Base-by-base conservation (phyloP, 2,797 vertebrate genomes). In the Periparus ater region DNA sequence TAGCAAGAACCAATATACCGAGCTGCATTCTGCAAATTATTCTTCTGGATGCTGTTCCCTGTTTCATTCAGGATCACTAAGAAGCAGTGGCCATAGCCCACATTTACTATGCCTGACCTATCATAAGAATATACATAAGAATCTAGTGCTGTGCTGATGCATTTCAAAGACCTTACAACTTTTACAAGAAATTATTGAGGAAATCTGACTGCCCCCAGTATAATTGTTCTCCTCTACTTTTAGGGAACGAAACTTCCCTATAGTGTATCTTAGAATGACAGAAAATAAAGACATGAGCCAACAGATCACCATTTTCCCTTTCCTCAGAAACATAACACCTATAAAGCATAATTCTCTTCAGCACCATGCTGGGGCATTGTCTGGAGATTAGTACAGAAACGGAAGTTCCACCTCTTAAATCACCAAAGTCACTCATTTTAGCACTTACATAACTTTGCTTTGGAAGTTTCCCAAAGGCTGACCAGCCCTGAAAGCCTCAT, bases 331-430 rank as follows among this genome's bases (percentile, higher is more conserved):
- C 34, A 4, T 17, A 60, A 62, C 11, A 15, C 44, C 34, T n/a
- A 66, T 36, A 57, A 75, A 86, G 50, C 6, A 2, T 20, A 26
- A 50, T 73, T 70, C n/a, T 54, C 68, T 61, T 68, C 2, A 78
- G 51, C 48, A 50, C 71, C 60, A 9, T 12, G 8, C 58, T 86
- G 72, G 16, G 63, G 9, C 44, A 76, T 26, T 61, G 68, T 50
- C 54, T 72, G 44, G 48, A 85, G 53, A 75, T 54, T 19, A 80
- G 47, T 20, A 32, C 13, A 70, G 82, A 76, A 78, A 57, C 3
- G 1, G 55, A 92, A 91, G 55, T 34, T 29, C n/a, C 79, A 67
- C 79, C 62, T 91, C 70, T 80, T 86, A 84, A 94, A 95, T 93
- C 70, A 92, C 51, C 55, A 53, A 0, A 13, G 4, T 73, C 76